Evolutionary conservation across 2,113 vertebrate genomes (phyloP).

Genomic region (Corvus moneduloides): DNA sequence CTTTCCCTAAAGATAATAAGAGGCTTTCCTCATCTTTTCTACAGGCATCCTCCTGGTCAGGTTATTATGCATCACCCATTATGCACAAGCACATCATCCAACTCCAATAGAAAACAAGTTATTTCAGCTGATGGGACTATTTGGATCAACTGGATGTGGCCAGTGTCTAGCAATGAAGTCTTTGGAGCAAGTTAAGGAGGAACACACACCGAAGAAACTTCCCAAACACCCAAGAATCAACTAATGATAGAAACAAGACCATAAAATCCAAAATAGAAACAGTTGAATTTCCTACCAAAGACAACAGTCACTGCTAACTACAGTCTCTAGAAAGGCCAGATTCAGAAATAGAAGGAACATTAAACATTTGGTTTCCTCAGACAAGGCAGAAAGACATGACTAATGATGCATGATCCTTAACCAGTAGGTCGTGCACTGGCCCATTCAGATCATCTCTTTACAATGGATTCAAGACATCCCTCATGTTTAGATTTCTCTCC

Average conservation of each 20-base stretch:
- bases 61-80: background rate
- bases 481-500: background rate
- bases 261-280: background rate
- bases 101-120: background rate
- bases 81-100: background rate
- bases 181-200: background rate
- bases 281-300: background rate
- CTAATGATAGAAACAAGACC: background rate
- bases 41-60: background rate
- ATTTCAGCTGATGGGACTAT: background rate
- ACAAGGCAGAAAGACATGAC: background rate
- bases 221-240: background rate
- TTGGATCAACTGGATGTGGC: background rate
- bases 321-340: background rate
- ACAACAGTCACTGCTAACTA: background rate
- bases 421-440: background rate
- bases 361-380: background rate
- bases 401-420: background rate
- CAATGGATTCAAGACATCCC: background rate
- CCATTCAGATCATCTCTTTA: background rate
- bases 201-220: background rate
- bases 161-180: background rate
- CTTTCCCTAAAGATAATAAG: background rate
- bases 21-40: background rate
- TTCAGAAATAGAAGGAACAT: background rate